Conservation (phyloP, 2,888 invertebrate genomes). For the Oscheius myriophilus region DNA sequence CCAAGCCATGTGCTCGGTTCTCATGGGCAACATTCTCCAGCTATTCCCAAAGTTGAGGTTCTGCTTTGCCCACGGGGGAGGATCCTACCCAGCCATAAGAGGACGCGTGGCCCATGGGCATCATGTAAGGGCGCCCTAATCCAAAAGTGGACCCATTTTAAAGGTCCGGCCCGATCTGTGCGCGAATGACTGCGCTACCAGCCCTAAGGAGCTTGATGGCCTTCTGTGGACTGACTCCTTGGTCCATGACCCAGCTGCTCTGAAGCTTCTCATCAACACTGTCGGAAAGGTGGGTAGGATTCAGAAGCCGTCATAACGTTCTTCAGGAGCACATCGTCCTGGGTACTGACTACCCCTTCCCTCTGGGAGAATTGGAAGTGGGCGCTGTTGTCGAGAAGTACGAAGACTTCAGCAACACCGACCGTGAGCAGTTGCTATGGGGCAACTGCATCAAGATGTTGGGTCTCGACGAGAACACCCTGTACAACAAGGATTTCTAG, state of each 20-base stretch:
- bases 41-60: constrained; percentile 74
- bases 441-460: constrained; percentile 57
- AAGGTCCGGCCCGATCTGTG: constrained; percentile 75
- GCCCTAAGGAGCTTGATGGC: constrained; percentile 72
- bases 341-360: constrained; percentile 77
- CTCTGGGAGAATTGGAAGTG: constrained; percentile 74
- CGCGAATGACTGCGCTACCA: constrained; percentile 72
- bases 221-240: constrained; percentile 74
- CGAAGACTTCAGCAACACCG: constrained; percentile 22
- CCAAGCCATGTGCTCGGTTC: constrained; percentile 74
- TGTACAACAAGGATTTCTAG: constrained; percentile 29
- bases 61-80: constrained; percentile 76
- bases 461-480: constrained; percentile 44
- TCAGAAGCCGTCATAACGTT: neutral
- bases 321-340: constrained; percentile 74
- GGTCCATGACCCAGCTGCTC: constrained; percentile 74
- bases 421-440: constrained; percentile 57
- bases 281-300: constrained; percentile 73
- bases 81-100: constrained; percentile 75
- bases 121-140: neutral
- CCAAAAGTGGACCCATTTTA: no score
- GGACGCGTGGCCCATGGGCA: constrained; percentile 75
- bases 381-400: constrained; percentile 51
- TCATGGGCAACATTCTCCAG: constrained; percentile 75
- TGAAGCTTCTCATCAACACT: constrained; percentile 73